phyloP scores from a whole-genome alignment of 2,888 invertebrate genomes.

The Cryptocephalus primarius region DNA sequence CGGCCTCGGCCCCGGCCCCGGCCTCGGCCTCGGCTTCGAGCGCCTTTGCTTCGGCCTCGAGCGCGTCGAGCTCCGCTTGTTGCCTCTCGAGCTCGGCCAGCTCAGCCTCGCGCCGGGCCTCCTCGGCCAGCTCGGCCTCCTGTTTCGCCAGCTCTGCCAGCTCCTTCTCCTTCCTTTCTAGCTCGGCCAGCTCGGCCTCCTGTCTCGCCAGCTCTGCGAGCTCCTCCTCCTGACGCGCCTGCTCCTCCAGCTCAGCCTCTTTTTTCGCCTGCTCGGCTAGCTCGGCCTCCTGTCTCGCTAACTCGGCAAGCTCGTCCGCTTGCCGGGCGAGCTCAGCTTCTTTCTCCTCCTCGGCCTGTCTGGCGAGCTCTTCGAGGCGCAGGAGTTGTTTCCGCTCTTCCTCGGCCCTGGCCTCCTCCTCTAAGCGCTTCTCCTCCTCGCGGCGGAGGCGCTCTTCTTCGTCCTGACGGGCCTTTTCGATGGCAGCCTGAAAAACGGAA shows the following conservation, averaged over 20 bases:
- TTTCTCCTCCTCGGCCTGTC: constrained; percentile 50
- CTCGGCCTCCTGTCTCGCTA: constrained; percentile 50
- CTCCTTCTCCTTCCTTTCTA: constrained; percentile 46
- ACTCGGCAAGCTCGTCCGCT: constrained; percentile 37
- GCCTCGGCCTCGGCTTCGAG: constrained; percentile 19
- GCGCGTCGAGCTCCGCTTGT: constrained; percentile 26
- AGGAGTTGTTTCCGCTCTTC: constrained; percentile 40
- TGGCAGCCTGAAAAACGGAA: constrained; percentile 35
- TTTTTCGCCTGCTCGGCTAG: constrained; percentile 46
- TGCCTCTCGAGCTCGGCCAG: constrained; percentile 24
- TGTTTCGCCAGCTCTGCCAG: constrained; percentile 34
- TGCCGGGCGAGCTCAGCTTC: constrained; percentile 60
- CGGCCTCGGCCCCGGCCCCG: constrained; percentile 37
- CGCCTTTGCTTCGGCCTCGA: constrained; percentile 25
- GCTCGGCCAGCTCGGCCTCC: constrained; percentile 58
- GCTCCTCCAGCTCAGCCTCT: constrained; percentile 45
- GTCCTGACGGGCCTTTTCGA: constrained; percentile 41
- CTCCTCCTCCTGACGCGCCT: constrained; percentile 50
- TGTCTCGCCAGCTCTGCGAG: constrained; percentile 45
- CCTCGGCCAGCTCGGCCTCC: constrained; percentile 45
- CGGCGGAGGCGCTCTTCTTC: constrained; percentile 41
- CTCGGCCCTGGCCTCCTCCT: constrained; percentile 33
- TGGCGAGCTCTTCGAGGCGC: constrained; percentile 47
- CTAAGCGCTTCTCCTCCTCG: constrained; percentile 40
- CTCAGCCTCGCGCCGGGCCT: constrained; percentile 27